phyloP scores from a whole-genome alignment of 2,113 vertebrate genomes.

The Cyprinodon brontotheroides region DNA sequence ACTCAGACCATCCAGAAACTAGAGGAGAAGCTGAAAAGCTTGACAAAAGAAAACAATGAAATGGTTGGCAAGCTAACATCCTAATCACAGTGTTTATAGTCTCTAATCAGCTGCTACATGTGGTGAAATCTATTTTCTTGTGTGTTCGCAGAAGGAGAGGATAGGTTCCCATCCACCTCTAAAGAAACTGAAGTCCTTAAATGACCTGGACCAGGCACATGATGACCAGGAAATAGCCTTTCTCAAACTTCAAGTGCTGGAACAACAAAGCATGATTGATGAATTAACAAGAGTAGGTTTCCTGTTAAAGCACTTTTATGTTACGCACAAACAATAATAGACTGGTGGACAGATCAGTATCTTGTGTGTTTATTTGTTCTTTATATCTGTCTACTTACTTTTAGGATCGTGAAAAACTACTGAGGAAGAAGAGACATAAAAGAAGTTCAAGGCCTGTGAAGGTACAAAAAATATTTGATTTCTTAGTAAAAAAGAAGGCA shows the following conservation, averaged over 20 bases:
- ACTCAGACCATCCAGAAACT: conserved; percentile 91
- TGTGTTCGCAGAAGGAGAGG: conserved; percentile 88
- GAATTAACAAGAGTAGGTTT: conserved; percentile 78
- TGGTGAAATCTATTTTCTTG: neutral
- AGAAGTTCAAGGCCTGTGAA: conserved; percentile 96
- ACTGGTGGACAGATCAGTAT: too few relatives aligned
- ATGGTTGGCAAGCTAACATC: conserved; percentile 82
- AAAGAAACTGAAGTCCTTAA: conserved; percentile 96
- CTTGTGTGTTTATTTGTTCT: conserved; percentile 15
- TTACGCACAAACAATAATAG: too few relatives aligned
- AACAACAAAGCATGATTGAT: conserved; percentile 91
- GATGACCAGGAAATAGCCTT: conserved; percentile 98
- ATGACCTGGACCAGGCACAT: conserved; percentile 96
- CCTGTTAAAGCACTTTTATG: too few relatives aligned
- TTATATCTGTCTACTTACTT: conserved; percentile 44
- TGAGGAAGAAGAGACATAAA: conserved; percentile 95
- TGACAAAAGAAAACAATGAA: conserved; percentile 93
- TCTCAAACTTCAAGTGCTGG: conserved; percentile 96
- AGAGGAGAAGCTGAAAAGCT: conserved; percentile 92
- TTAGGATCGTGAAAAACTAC: conserved; percentile 95
- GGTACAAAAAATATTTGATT: conserved; percentile 69
- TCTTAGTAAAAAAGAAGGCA: neutral
- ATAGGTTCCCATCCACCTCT: conserved; percentile 92
- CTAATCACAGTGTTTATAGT: neutral
- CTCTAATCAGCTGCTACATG: neutral